These are phyloP conservation scores for Elgonia sp. DNA, from an alignment of 2,888 invertebrate species.

Conservation along the genomic window DNA sequence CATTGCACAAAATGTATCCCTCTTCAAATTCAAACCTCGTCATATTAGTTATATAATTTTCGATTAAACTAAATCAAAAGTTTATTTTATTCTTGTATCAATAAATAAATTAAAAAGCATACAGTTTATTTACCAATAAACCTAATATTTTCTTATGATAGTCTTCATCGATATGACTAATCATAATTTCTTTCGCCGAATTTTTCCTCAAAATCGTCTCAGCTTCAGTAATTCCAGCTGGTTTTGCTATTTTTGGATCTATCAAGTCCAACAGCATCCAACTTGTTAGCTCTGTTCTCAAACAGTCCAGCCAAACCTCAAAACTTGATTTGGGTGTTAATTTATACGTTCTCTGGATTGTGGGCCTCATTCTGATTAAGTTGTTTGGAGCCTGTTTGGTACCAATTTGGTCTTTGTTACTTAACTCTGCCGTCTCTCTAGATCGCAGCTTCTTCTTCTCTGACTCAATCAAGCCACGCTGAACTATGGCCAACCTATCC, in stretches of 20 bases:
- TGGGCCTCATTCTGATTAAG: constrained; percentile 11
- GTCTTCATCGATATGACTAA: constrained; percentile 69
- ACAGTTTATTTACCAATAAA: too few species aligned
- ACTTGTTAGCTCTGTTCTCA: constrained; percentile 71
- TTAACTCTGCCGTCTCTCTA: too few species aligned
- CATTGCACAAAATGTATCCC: too few species aligned
- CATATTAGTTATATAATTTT: too few species aligned
- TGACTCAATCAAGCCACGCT: not conserved
- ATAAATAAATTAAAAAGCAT: too few species aligned
- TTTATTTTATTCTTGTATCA: too few species aligned
- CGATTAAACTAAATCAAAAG: too few species aligned
- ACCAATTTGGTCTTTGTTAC: too few species aligned
- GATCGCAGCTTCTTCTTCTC: not conserved
- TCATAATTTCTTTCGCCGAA: constrained; percentile 72
- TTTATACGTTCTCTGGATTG: constrained; percentile 62
- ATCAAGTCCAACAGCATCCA: constrained; percentile 67
- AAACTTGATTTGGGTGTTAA: constrained; percentile 67
- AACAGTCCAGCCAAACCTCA: constrained; percentile 71
- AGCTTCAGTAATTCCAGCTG: constrained; percentile 48
- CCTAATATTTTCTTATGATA: constrained; percentile 73
- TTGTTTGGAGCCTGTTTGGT: too few species aligned
- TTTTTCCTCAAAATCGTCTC: constrained; percentile 62
- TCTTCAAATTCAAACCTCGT: too few species aligned
- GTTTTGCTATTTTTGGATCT: constrained; percentile 53
- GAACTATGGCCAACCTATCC: not conserved